phyloP scores from a whole-genome alignment of 2,888 invertebrate species.

The Prosopocoilus inquinatus region DNA sequence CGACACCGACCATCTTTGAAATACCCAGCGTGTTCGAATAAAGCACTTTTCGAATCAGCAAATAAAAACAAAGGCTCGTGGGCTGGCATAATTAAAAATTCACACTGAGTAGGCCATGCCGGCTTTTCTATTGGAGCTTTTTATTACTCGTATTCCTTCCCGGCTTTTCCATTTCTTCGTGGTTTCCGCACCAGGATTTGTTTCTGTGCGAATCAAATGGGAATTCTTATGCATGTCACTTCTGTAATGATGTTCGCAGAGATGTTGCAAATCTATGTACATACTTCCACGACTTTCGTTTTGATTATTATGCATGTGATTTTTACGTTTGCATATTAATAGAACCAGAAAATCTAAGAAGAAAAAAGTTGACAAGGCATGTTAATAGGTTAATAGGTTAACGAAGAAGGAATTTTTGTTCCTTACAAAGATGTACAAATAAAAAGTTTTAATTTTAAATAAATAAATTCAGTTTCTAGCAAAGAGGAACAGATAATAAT shows the following conservation, averaged over 20 bases:
- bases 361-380: too few relatives aligned
- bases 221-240: slow-evolving; percentile 15
- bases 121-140: slow-evolving; percentile 40
- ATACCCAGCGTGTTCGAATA: slow-evolving; percentile 32
- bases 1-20: slow-evolving; percentile 38
- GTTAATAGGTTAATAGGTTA: too few relatives aligned
- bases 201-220: slow-evolving; percentile 19
- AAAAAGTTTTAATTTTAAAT: too few relatives aligned
- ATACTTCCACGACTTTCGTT: too few relatives aligned
- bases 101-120: slow-evolving; percentile 39
- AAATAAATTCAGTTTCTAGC: too few relatives aligned
- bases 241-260: background rate
- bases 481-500: too few relatives aligned
- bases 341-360: too few relatives aligned
- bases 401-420: too few relatives aligned
- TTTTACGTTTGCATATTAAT: too few relatives aligned
- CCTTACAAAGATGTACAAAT: too few relatives aligned
- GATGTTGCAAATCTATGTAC: too few relatives aligned
- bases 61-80: slow-evolving; percentile 49
- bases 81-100: slow-evolving; percentile 53
- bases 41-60: slow-evolving; percentile 45
- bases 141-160: slow-evolving; percentile 15
- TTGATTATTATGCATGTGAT: too few relatives aligned
- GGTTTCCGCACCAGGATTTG: slow-evolving; percentile 10
- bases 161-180: slow-evolving; percentile 17